Conservation (phyloP, 2,113 vertebrate genomes). For the Nettapus auritus region DNA sequence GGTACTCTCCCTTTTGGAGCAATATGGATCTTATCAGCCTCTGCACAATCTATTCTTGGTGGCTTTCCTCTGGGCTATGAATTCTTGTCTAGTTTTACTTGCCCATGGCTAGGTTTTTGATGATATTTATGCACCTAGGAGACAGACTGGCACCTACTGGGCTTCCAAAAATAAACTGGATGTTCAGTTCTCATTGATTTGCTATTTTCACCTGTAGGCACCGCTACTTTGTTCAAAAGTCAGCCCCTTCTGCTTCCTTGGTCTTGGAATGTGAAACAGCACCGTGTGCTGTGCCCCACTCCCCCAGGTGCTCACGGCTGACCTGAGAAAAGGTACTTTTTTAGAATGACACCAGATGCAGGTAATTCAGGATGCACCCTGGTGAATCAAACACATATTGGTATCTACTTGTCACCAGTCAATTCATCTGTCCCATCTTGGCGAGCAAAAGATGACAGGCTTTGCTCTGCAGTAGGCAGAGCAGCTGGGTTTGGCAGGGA, state of each 20-base stretch:
- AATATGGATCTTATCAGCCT: constrained; percentile 53
- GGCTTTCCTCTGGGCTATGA: constrained; percentile 54
- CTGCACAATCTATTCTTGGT: constrained; percentile 1
- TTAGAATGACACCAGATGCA: neutral
- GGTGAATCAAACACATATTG: neutral
- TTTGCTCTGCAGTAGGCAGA: neutral
- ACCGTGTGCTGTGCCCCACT: neutral
- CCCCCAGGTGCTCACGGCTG: rapidly evolving
- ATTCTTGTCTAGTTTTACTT: constrained; percentile 36
- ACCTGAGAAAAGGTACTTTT: neutral
- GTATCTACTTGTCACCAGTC: neutral
- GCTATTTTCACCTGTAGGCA: neutral
- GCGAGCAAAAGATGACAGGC: neutral
- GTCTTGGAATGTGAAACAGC: neutral
- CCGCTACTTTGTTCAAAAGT: neutral
- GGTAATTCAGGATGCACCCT: neutral
- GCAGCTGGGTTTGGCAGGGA: neutral
- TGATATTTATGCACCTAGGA: constrained; percentile 10
- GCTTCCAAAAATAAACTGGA: neutral
- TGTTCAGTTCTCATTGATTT: neutral
- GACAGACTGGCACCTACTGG: constrained; percentile 30
- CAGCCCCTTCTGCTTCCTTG: neutral
- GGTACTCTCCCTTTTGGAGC: constrained; percentile 22
- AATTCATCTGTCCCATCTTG: neutral
- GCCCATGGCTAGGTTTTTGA: neutral